Percentiles rank a stretch among this genome's conserved stretches.
These are phyloP conservation scores for Carollia perspicillata DNA, from an alignment of 2,113 vertebrate species.

Conservation along the genomic window DNA sequence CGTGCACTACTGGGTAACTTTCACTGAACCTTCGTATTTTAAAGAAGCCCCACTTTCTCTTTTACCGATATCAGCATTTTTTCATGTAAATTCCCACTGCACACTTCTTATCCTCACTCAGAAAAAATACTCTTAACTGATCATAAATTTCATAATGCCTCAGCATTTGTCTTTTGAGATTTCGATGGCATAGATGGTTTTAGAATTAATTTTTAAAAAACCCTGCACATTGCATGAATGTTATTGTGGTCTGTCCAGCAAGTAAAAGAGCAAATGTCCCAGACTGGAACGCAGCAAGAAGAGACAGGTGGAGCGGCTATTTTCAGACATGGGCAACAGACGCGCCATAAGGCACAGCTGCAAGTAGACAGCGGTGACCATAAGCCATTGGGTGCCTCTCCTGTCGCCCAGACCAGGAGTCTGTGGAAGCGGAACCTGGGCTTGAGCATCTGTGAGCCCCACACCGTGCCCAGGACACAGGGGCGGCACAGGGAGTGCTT, in stretches of 20 bases:
- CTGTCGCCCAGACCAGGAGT: neutral
- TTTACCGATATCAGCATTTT: neutral
- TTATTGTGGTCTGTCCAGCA: neutral
- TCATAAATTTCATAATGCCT: neutral
- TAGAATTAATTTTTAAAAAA: neutral
- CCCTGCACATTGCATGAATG: neutral
- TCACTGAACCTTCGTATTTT: neutral
- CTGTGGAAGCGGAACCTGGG: neutral
- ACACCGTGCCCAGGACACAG: neutral
- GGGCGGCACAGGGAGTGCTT: rapidly evolving
- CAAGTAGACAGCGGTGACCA: neutral
- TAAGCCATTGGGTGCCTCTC: neutral
- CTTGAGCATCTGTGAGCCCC: neutral
- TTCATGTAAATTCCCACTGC: neutral
- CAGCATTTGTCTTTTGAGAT: neutral
- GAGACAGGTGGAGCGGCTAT: slow-evolving; percentile 52
- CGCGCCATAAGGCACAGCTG: slow-evolving; percentile 41
- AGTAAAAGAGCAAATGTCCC: neutral
- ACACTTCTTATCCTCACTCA: neutral
- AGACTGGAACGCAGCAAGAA: neutral
- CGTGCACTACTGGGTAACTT: neutral
- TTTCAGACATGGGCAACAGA: neutral
- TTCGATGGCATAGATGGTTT: neutral
- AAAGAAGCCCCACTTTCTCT: neutral
- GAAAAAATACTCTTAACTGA: neutral